Evolutionary conservation across 2,797 vertebrate species (phyloP).

Genomic region (Labroides dimidiatus): DNA sequence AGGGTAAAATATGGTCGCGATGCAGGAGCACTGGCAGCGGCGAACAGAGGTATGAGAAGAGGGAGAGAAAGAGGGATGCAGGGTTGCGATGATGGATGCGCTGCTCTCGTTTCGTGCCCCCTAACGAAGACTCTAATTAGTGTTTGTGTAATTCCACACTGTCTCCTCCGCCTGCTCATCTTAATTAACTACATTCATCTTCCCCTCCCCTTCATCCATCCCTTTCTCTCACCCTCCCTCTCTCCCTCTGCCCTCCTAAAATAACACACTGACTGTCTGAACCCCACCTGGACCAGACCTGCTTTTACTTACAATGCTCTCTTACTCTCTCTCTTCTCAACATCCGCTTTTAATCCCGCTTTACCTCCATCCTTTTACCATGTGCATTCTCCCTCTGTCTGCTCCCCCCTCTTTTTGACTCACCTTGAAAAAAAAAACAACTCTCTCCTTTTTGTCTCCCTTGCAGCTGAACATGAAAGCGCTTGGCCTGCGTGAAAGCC

Average conservation of each 20-base stretch:
- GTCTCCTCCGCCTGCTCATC: conserved; percentile 88
- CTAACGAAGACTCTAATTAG: conserved; percentile 90
- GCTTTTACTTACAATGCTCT: conserved; percentile 77
- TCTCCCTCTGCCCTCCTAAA: conserved; percentile 82
- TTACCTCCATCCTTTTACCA: conserved; percentile 33
- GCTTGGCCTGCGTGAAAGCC: conserved; percentile 49
- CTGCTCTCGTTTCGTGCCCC: conserved; percentile 85
- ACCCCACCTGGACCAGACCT: conserved; percentile 88
- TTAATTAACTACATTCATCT: conserved; percentile 92
- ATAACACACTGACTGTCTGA: conserved; percentile 85
- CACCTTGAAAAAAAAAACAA: conserved; percentile 56
- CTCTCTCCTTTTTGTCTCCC: conserved; percentile 27
- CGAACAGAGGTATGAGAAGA: conserved; percentile 46
- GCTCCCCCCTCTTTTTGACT: conserved; percentile 28
- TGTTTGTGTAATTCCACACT: conserved; percentile 91
- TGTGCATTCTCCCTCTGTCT: conserved; percentile 5
- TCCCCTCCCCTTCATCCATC: conserved; percentile 82
- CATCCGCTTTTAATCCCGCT: conserved; percentile 13
- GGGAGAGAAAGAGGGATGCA: conserved; percentile 70
- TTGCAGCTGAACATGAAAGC: conserved; percentile 51
- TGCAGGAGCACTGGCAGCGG: conserved; percentile 47
- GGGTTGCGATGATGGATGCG: conserved; percentile 83
- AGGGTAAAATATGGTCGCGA: conserved; percentile 54
- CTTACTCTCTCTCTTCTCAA: conserved; percentile 17
- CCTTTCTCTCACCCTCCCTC: conserved; percentile 63